phyloP scores from a whole-genome alignment of 2,888 invertebrate species.

The Meteorus cinctellus region DNA sequence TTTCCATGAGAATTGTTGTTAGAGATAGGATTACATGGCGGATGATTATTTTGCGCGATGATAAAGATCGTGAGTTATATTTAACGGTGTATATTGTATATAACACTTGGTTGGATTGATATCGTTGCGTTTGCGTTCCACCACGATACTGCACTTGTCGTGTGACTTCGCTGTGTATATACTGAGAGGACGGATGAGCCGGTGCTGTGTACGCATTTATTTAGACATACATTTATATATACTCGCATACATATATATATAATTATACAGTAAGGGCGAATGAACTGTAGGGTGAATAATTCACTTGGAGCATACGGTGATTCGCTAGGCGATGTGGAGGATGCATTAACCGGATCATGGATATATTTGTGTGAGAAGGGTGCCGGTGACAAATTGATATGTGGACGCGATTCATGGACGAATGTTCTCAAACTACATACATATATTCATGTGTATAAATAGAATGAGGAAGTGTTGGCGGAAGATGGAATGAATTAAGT shows the following conservation, averaged over 20 bases:
- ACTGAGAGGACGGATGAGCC: background rate
- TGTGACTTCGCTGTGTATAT: background rate
- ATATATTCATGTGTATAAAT: conserved; percentile 8
- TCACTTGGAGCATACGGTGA: conserved; percentile 5
- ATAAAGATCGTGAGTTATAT: conserved; percentile 41
- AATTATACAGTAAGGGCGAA: conserved; percentile 10
- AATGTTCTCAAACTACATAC: background rate
- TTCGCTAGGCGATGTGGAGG: background rate
- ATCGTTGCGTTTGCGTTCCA: conserved; percentile 13
- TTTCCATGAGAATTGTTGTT: conserved; percentile 14
- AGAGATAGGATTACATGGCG: conserved; percentile 34
- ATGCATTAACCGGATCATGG: conserved; percentile 3
- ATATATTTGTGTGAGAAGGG: background rate
- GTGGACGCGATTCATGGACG: conserved; percentile 1
- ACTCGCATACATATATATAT: background rate
- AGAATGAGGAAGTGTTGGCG: background rate
- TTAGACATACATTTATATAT: background rate
- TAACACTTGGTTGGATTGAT: conserved; percentile 22
- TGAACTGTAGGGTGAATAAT: conserved; percentile 11
- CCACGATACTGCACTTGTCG: conserved; percentile 3
- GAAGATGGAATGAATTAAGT: background rate
- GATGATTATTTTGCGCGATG: conserved; percentile 34
- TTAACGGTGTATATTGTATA: background rate
- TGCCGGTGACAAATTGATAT: conserved; percentile 9
- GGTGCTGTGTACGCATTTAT: background rate